These are phyloP conservation scores for Ectemnius cavifrons DNA, from an alignment of 2,888 invertebrate species.

Conservation along the genomic window DNA sequence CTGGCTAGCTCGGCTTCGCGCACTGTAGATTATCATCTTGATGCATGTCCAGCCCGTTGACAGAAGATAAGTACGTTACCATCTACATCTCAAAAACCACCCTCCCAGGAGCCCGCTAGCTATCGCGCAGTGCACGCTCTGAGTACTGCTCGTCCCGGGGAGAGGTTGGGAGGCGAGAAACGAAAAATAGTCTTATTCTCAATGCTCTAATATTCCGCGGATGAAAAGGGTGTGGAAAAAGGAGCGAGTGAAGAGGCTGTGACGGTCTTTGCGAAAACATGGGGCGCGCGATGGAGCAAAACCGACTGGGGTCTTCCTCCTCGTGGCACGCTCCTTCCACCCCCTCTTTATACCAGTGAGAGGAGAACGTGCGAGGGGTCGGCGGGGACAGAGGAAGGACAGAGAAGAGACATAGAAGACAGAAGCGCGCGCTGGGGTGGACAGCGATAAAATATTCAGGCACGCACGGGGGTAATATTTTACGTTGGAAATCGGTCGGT, in stretches of 20 bases:
- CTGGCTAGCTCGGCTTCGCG: constrained; percentile 20
- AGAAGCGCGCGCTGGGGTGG: constrained; percentile 63
- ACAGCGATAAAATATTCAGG: constrained; percentile 78
- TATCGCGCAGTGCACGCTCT: neutral
- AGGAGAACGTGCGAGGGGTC: constrained; percentile 34
- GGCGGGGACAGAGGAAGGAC: neutral
- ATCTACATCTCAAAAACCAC: neutral
- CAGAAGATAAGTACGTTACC: constrained; percentile 22
- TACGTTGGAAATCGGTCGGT: constrained; percentile 78
- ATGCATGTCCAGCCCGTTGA: constrained; percentile 38
- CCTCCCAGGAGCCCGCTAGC: neutral
- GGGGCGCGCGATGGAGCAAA: constrained; percentile 48
- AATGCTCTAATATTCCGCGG: neutral
- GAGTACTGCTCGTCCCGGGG: neutral
- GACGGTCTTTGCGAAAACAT: constrained; percentile 7
- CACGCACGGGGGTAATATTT: constrained; percentile 76
- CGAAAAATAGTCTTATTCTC: neutral
- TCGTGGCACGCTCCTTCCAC: constrained; percentile 38
- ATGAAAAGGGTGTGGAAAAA: neutral
- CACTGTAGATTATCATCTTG: constrained; percentile 55
- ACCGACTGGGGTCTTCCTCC: constrained; percentile 33
- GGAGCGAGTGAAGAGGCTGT: neutral
- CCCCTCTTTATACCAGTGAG: constrained; percentile 42
- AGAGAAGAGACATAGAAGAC: neutral
- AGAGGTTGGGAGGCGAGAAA: neutral